Percentiles rank a stretch among this genome's conserved stretches.
phyloP scores from a whole-genome alignment of 1,140 invertebrate genomes.

The Trichonephila inaurata region DNA sequence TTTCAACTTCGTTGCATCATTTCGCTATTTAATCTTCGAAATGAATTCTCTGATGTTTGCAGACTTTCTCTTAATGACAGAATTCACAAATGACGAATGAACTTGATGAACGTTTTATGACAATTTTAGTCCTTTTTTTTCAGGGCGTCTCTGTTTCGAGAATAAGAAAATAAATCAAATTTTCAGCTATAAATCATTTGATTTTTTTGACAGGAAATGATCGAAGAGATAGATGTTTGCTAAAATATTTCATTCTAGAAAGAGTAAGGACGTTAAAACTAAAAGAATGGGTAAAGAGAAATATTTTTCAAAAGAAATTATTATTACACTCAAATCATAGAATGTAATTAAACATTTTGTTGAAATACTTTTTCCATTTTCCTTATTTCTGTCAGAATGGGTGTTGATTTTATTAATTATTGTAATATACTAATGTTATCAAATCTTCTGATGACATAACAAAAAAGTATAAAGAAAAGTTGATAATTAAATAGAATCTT shows the following conservation, averaged over 20 bases:
- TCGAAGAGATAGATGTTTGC: background rate
- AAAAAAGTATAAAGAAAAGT: no score
- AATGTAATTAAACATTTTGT: no score
- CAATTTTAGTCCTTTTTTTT: background rate
- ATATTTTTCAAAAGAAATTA: no score
- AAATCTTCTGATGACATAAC: no score
- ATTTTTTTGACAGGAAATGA: background rate
- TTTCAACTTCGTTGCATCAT: slow-evolving; percentile 16
- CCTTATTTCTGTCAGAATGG: no score
- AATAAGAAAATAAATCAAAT: background rate
- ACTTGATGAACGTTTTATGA: background rate
- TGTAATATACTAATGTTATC: no score
- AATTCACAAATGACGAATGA: background rate
- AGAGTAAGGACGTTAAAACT: no score
- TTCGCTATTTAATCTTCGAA: background rate
- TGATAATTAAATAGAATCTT: no score
- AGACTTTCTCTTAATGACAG: background rate
- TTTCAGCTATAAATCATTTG: background rate
- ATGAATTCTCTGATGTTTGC: slow-evolving; percentile 27
- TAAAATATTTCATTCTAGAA: background rate
- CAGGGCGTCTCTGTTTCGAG: background rate
- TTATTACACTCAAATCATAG: no score
- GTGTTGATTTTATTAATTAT: no score
- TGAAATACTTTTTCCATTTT: no score
- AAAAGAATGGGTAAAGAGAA: no score